Percentiles rank a stretch among this genome's conserved stretches.
Evolutionary conservation across 2,888 invertebrate species (phyloP).

Genomic region (Drosophila barbarae): DNA sequence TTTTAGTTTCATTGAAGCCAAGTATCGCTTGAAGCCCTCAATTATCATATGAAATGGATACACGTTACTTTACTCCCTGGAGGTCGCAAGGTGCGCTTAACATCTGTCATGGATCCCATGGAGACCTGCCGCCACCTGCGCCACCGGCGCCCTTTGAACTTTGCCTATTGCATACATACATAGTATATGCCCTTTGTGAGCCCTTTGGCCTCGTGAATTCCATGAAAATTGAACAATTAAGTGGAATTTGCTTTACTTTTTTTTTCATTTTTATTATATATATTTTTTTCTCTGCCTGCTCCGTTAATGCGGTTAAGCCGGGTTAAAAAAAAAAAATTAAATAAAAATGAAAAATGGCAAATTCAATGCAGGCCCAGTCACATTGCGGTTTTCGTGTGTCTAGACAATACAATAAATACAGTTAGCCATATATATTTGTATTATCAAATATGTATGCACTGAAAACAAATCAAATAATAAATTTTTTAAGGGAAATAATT

Average conservation of each 20-base stretch:
- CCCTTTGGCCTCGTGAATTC: slow-evolving; percentile 33
- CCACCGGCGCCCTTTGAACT: slow-evolving; percentile 27
- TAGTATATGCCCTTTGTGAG: slow-evolving; percentile 64
- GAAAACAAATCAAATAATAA: neutral
- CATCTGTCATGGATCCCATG: slow-evolving; percentile 36
- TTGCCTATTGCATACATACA: slow-evolving; percentile 41
- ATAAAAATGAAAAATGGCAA: slow-evolving; percentile 29
- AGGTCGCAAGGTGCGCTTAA: slow-evolving; percentile 11
- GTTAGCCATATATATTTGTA: slow-evolving; percentile 73
- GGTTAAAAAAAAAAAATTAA: slow-evolving; percentile 33
- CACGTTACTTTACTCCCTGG: neutral
- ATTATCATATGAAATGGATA: slow-evolving; percentile 29
- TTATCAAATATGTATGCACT: slow-evolving; percentile 53
- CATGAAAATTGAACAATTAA: slow-evolving; percentile 67
- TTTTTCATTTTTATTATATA: slow-evolving; percentile 25
- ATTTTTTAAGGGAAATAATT: no score
- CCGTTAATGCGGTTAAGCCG: slow-evolving; percentile 68
- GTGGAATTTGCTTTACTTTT: slow-evolving; percentile 29
- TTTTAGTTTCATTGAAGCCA: neutral
- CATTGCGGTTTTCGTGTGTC: slow-evolving; percentile 67
- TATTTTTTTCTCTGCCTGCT: slow-evolving; percentile 37
- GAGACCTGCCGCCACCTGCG: slow-evolving; percentile 1
- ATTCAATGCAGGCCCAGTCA: slow-evolving; percentile 65
- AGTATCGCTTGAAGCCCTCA: slow-evolving; percentile 5
- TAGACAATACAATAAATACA: slow-evolving; percentile 75